Percentiles rank a stretch among this genome's conserved stretches.
Conservation (phyloP, 2,113 vertebrate genomes). For the Macquaria australasica region DNA sequence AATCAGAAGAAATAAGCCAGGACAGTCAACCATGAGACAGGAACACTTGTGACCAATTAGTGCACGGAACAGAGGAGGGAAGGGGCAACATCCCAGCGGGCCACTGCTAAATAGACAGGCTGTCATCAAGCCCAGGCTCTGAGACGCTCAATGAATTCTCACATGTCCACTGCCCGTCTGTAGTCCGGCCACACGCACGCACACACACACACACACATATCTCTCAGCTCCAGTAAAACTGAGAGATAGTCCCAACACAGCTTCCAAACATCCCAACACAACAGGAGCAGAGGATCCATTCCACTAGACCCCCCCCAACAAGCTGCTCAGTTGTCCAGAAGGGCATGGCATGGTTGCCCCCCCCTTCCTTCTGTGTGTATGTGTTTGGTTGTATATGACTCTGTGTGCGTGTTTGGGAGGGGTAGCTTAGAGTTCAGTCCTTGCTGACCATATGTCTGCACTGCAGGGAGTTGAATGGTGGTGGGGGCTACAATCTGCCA, state of each 20-base stretch:
- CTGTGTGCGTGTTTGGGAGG: slow-evolving; percentile 42
- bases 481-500: slow-evolving; percentile 86
- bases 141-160: slow-evolving; percentile 68
- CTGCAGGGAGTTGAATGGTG: slow-evolving; percentile 81
- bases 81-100: slow-evolving; percentile 64
- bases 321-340: slow-evolving; percentile 87
- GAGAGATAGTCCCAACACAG: slow-evolving; percentile 85
- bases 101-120: slow-evolving; percentile 73
- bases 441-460: slow-evolving; percentile 89
- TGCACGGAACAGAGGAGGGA: slow-evolving; percentile 46
- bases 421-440: slow-evolving; percentile 82
- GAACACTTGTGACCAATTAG: slow-evolving; percentile 81
- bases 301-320: slow-evolving; percentile 86
- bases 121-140: slow-evolving; percentile 70
- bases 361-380: neutral
- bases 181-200: slow-evolving; percentile 57
- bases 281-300: slow-evolving; percentile 86
- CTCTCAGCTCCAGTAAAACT: slow-evolving; percentile 75
- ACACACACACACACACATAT: slow-evolving; percentile 21
- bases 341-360: slow-evolving; percentile 63
- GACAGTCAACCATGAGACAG: slow-evolving; percentile 62
- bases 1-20: slow-evolving; percentile 46
- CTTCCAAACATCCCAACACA: slow-evolving; percentile 79
- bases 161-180: slow-evolving; percentile 70
- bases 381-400: slow-evolving; percentile 48